Conservation (phyloP, 2,797 vertebrate species). For the Orientallactaga sibirica region DNA sequence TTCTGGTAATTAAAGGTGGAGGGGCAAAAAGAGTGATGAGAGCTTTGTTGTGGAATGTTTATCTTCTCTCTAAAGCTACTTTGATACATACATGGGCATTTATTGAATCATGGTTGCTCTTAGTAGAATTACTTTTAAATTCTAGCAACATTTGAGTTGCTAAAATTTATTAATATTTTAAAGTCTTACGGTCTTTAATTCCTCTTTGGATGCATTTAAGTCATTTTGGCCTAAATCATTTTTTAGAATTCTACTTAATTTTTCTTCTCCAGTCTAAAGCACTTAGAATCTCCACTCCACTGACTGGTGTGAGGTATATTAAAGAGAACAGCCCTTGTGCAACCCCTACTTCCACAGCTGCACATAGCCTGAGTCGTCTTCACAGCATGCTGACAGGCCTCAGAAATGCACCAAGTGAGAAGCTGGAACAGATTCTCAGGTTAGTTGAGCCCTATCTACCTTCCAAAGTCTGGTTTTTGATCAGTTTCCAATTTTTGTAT, state of each 20-base stretch:
- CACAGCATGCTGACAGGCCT: slow-evolving; percentile 94
- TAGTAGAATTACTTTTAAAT: neutral
- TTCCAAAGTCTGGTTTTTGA: neutral
- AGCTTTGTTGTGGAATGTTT: neutral
- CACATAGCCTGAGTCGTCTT: slow-evolving; percentile 91
- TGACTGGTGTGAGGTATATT: slow-evolving; percentile 92
- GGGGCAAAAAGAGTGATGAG: neutral
- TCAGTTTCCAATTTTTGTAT: slow-evolving; percentile 1
- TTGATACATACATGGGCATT: neutral
- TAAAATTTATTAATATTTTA: neutral
- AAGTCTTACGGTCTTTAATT: slow-evolving; percentile 39
- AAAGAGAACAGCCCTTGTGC: slow-evolving; percentile 88
- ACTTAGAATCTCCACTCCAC: slow-evolving; percentile 89
- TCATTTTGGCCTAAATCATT: neutral
- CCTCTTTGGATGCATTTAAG: neutral
- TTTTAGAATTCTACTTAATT: neutral
- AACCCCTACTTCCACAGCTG: slow-evolving; percentile 92
- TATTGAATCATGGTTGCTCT: slow-evolving; percentile 15
- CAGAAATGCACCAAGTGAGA: slow-evolving; percentile 91
- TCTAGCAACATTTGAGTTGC: slow-evolving; percentile 20
- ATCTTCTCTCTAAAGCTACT: neutral
- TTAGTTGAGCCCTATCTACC: slow-evolving; percentile 77
- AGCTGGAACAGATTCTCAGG: slow-evolving; percentile 90
- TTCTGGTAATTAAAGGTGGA: neutral
- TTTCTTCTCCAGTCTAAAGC: slow-evolving; percentile 89